phyloP scores from a whole-genome alignment of 2,797 vertebrate genomes.

The Lindbergichthys nudifrons region DNA sequence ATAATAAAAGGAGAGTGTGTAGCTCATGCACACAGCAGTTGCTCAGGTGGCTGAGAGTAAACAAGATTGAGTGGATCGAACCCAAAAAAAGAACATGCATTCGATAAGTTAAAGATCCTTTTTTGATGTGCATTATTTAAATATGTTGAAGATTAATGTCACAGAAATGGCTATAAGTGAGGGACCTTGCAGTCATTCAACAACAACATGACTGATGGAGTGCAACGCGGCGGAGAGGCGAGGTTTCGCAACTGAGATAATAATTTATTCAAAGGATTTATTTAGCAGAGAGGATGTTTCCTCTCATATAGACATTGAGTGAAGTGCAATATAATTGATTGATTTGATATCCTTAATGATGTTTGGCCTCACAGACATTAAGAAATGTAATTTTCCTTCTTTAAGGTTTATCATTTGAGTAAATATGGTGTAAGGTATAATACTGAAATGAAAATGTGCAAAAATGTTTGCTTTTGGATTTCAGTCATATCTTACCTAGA shows the following conservation, averaged over 20 bases:
- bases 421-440: not conserved
- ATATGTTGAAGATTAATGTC: slow-evolving; percentile 1
- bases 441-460: not conserved
- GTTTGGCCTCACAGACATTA: not conserved
- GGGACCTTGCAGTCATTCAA: slow-evolving; percentile 43
- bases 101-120: not conserved
- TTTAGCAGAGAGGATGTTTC: slow-evolving; percentile 53
- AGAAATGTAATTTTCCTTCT: not conserved
- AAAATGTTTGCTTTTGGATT: not conserved
- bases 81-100: not conserved
- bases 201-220: slow-evolving; percentile 48
- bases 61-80: slow-evolving; percentile 12
- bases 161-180: slow-evolving; percentile 21
- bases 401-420: not conserved
- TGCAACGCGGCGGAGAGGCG: no score
- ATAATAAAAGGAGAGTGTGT: slow-evolving; percentile 74
- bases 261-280: slow-evolving; percentile 70
- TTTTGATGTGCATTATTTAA: slow-evolving; percentile 8
- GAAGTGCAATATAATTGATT: slow-evolving; percentile 17
- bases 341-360: not conserved
- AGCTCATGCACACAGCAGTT: slow-evolving; percentile 45
- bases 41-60: slow-evolving; percentile 52
- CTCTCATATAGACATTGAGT: slow-evolving; percentile 25
- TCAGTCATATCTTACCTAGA: not conserved
- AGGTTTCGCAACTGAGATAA: slow-evolving; percentile 60